Percentiles rank a stretch among this genome's conserved stretches.
These are phyloP conservation scores for Gallinago undulata DNA, from an alignment of 2,113 vertebrate genomes.

Conservation along the genomic window DNA sequence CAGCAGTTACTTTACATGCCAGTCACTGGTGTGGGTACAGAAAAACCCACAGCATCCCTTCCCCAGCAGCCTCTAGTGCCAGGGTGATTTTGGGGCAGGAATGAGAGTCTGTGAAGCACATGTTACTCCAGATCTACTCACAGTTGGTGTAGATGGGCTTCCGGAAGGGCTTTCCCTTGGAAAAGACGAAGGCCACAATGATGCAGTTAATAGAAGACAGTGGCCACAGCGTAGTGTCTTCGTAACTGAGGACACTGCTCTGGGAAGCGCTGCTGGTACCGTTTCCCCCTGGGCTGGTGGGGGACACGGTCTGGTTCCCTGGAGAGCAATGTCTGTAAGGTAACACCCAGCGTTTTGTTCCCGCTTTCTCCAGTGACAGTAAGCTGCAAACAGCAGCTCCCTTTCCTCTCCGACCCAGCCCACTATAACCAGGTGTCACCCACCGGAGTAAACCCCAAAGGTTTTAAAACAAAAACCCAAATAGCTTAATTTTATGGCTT, in stretches of 20 bases:
- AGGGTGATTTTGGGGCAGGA: not conserved
- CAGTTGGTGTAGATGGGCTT: constrained; percentile 76
- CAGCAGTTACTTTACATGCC: not conserved
- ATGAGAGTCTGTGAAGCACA: not conserved
- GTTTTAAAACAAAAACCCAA: not conserved
- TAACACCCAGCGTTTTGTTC: not conserved
- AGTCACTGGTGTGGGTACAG: not conserved
- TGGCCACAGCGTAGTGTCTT: constrained; percentile 66
- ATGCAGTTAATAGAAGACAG: constrained; percentile 65
- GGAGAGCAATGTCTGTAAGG: constrained; percentile 54
- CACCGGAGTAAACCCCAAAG: not conserved
- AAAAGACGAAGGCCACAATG: constrained; percentile 68
- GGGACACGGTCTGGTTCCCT: not conserved
- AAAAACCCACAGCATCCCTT: not conserved
- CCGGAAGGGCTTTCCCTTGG: constrained; percentile 76
- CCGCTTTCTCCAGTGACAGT: not conserved
- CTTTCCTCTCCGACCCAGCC: not conserved
- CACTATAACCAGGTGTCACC: not conserved
- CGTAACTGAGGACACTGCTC: constrained; percentile 53
- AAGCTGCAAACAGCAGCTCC: not conserved
- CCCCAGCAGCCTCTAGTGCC: not conserved
- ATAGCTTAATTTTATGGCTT: not conserved
- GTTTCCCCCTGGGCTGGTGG: not conserved
- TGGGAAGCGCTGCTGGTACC: not conserved
- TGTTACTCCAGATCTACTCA: constrained; percentile 46